Evolutionary conservation across 2,797 vertebrate genomes (phyloP), one percentile per base, ranked within the genome.

Genomic region (Darevskia mixta): DNA sequence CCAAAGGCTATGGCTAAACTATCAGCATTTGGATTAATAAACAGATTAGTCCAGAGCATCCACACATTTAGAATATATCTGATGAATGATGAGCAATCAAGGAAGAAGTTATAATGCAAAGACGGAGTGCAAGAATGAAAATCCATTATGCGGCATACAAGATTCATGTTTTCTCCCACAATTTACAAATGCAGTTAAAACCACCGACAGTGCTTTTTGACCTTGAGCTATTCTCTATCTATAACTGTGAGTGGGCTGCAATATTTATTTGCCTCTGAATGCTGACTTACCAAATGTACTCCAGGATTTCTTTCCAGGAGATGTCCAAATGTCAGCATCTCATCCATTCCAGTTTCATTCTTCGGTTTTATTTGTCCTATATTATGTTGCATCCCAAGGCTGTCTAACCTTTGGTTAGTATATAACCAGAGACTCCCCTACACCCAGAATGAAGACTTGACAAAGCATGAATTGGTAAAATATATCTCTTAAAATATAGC

Each of bases 101-200:
- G 66, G 23, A 64, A 67, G 69, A 79, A 45, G 45, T 87, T 43
- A 91, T 0, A 0, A 76, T 82, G 87, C 79, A 92, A 90, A 73
- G 35, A 90, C 86, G 90, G 91, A 91, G 64, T 73, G 78, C 81
- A 0, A 0, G 43, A 79, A 29, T 89, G 85, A 91, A 7, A 72
- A 87, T 79, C 75, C 64, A 91, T 92, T 92, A 92, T 78, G 20
- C 4, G 58, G 27, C 81, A 27, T 76, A 85, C 2, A 86, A 86
- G 64, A 89, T 91, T 87, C 41, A 90, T 78, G 38, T 92, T 90
- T 89, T 90, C 87, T 88, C 90, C 72, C 85, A 72, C 55, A n/a
- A 61, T 93, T 92, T 86, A 88, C 35, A 55, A 90, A 82, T 82
- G 45, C 27, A 64, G 32, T 77, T 38, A 94, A 92, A 95, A 89